Percentiles rank a stretch among this genome's conserved stretches.
phyloP scores from a whole-genome alignment of 2,888 invertebrate species.

The Sylvicola cinctus region DNA sequence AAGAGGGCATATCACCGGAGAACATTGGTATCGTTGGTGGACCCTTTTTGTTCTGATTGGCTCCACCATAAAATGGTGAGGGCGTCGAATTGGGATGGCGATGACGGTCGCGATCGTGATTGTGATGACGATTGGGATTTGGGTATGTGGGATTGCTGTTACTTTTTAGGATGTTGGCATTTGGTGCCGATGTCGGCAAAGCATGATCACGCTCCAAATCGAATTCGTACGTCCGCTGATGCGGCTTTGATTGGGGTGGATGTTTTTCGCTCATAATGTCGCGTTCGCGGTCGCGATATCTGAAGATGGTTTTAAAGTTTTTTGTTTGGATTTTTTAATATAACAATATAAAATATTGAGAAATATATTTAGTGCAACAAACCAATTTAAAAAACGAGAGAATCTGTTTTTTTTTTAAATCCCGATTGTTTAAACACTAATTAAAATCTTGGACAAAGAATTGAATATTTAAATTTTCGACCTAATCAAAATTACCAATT shows the following conservation, averaged over 20 bases:
- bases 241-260: conserved; percentile 13
- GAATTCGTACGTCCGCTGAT: conserved; percentile 34
- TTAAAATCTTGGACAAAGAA: too few relatives aligned
- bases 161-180: conserved; percentile 57
- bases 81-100: conserved; percentile 23
- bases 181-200: conserved; percentile 51
- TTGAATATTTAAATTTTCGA: too few relatives aligned
- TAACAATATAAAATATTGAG: background rate
- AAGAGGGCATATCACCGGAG: conserved; percentile 54
- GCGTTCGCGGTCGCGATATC: conserved; percentile 5
- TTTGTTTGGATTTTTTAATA: too few relatives aligned
- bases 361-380: background rate
- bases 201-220: conserved; percentile 55
- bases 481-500: too few relatives aligned
- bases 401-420: too few relatives aligned
- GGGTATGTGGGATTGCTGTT: conserved; percentile 56
- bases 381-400: too few relatives aligned
- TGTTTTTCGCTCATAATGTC: conserved; percentile 7
- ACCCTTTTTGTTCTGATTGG: conserved; percentile 26
- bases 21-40: conserved; percentile 37
- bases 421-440: too few relatives aligned
- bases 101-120: conserved; percentile 16
- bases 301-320: background rate
- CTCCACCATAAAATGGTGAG: conserved; percentile 11
- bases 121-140: conserved; percentile 40